Conservation (phyloP, 1,140 invertebrate species). For the Bombyx mandarina region DNA sequence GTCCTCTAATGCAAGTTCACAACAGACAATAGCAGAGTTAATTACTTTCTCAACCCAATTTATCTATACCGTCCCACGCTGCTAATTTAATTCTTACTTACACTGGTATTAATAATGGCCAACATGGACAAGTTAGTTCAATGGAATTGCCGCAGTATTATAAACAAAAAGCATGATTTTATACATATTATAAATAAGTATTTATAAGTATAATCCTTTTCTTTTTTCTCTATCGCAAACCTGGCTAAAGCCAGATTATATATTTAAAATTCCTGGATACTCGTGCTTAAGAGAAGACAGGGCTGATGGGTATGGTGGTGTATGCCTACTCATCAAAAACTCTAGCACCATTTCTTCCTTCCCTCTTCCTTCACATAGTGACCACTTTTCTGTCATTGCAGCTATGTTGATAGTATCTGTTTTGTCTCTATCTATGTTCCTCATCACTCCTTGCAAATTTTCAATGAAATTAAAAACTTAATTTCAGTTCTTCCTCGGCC, state of each 20-base stretch:
- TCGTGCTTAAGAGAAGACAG: constrained; percentile 15
- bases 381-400: constrained; percentile 4
- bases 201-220: constrained; percentile 14
- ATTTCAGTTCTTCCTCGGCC: constrained; percentile 3
- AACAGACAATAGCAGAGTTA: constrained; percentile 8
- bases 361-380: constrained; percentile 3
- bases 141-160: constrained; percentile 18
- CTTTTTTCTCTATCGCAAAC: constrained; percentile 14
- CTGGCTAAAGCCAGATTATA: constrained; percentile 16
- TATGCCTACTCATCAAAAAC: constrained; percentile 12
- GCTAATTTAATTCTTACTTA: constrained; percentile 1
- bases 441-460: constrained; percentile 5
- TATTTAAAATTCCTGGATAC: constrained; percentile 16
- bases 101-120: constrained; percentile 7
- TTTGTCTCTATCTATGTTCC: constrained; percentile 9
- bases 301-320: constrained; percentile 14
- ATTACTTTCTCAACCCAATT: constrained; percentile 12
- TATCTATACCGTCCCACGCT: no score
- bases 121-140: constrained; percentile 11
- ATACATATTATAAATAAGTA: constrained; percentile 14
- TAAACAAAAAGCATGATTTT: constrained; percentile 16
- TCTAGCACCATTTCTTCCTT: constrained; percentile 1
- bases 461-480: constrained; percentile 3
- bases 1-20: background rate
- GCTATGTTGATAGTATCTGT: constrained; percentile 5